Evolutionary conservation across 2,797 vertebrate species (phyloP).

Genomic region (Siniperca undulata): DNA sequence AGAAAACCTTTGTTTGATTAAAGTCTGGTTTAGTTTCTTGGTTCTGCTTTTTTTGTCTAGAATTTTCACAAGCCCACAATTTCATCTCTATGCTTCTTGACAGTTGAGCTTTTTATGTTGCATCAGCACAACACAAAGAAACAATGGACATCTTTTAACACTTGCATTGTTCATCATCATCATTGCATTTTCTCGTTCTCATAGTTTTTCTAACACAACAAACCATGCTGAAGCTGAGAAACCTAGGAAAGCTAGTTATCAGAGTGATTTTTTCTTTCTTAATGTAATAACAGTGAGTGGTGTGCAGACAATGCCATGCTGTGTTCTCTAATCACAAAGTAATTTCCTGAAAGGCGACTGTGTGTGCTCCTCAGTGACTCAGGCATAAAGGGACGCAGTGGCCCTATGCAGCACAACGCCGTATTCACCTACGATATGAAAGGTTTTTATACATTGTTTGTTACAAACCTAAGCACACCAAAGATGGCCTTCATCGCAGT

Average conservation of each 20-base stretch:
- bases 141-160: not conserved
- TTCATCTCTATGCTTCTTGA: not conserved
- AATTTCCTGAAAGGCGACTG: conserved; percentile 37
- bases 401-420: conserved; percentile 18
- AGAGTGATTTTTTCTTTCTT: conserved; percentile 6
- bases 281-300: conserved; percentile 14
- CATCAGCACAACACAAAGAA: conserved; percentile 12
- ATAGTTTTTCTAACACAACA: not conserved
- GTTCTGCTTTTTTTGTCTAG: not conserved
- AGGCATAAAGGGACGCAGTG: conserved; percentile 12
- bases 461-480: not conserved
- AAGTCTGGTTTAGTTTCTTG: no score
- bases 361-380: conserved; percentile 28
- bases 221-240: not conserved
- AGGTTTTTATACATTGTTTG: not conserved
- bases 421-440: conserved; percentile 16
- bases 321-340: conserved; percentile 44
- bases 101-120: conserved; percentile 1
- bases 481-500: not conserved
- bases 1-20: not conserved
- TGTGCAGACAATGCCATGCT: conserved; percentile 58
- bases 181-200: not conserved
- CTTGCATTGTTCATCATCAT: not conserved
- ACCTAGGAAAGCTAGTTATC: not conserved
- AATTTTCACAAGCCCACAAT: not conserved